Base-by-base conservation (phyloP, 2,888 invertebrate genomes). In the Drosophila mayaguana region DNA sequence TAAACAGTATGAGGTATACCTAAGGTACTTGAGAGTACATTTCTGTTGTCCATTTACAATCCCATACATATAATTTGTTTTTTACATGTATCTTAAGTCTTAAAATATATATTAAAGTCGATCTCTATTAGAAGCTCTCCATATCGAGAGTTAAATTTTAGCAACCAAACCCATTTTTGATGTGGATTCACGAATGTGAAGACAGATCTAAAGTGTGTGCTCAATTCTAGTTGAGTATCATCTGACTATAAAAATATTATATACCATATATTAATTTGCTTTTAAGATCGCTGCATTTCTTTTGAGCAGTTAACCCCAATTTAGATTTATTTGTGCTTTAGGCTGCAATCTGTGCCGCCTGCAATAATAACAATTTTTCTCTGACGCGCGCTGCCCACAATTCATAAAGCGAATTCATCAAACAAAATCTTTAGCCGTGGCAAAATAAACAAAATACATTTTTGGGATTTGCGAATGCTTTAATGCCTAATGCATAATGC, bases 401-500 rank as follows among this genome's bases (percentile, higher is more conserved):
- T 73, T 69, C 64, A 67, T 72, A 56, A 63, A 51, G 72, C 57
- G 70, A 81, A 80, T 83, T 80, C 84, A 80, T 87, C 82, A 83
- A 83, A 84, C 78, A 73, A 53, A 82, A 69, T 75, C 56, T 75
- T 22, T 48, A 34, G 69, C 66, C 32, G 38, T 63, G 55, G 57
- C 32, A 77, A 87, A 84, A 84, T 81, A 87, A 83, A 84, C 82
- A 81, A 80, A 69, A 38, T 32, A 7, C 45, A 48, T 55, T 69
- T 67, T 53, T 74, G 63, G 54, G 69, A 75, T 73, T 86, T 75
- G 60, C 34, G 71, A 78, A 81, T 72, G 69, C 67, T 81, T 80
- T 78, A 78, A 74, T 78, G 54, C 40, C 38, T 18, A 28, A 54
- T 53, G 62, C 60, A 43, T 77, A 73, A 69, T 73, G 56, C 61